Conservation (phyloP, 2,888 invertebrate genomes). For the Tridacna crocea region DNA sequence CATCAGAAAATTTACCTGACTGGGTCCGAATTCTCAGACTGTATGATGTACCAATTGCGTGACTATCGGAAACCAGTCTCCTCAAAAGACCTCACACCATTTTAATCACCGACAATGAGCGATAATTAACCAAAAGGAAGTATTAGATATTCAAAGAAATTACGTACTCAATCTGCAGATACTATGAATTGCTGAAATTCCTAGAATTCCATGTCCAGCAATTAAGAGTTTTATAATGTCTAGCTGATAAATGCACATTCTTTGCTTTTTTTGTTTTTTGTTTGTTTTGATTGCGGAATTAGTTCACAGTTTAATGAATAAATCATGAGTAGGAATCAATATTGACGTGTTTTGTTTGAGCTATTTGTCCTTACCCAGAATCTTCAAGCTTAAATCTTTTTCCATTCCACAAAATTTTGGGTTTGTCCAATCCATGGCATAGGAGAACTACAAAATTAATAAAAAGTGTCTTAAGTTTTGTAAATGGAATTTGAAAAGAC, state of each 20-base stretch:
- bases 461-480: no score
- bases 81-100: background rate
- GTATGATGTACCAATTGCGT: slow-evolving; percentile 2
- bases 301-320: background rate
- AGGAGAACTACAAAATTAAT: no score
- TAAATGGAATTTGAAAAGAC: no score
- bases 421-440: no score
- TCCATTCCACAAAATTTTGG: no score
- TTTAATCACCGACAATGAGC: slow-evolving; percentile 24
- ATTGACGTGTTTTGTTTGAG: no score
- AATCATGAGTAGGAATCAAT: background rate
- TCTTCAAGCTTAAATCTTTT: no score
- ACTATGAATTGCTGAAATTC: slow-evolving; percentile 7
- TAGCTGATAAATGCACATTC: background rate
- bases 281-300: background rate
- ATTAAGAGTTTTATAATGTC: background rate
- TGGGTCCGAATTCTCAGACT: background rate
- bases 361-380: no score
- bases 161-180: slow-evolving; percentile 9
- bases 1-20: no score
- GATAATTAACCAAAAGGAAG: slow-evolving; percentile 24
- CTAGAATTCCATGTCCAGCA: slow-evolving; percentile 11
- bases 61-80: slow-evolving; percentile 19
- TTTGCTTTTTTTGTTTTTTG: slow-evolving; percentile 1
- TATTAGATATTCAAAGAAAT: slow-evolving; percentile 20